These are phyloP conservation scores for Perognathus longimembris DNA, from an alignment of 2,113 vertebrate genomes.

Conservation along the genomic window DNA sequence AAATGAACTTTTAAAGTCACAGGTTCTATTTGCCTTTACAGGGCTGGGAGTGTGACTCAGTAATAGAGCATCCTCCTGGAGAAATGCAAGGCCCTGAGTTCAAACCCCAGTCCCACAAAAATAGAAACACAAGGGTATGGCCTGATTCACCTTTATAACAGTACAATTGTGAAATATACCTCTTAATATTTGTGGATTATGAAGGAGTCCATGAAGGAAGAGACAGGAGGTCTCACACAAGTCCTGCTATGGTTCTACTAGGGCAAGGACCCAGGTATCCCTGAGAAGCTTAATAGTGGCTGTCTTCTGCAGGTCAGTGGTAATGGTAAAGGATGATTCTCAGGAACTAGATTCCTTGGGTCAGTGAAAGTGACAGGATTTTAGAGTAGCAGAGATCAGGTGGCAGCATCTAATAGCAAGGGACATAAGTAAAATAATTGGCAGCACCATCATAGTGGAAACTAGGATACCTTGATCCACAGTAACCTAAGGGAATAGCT, in stretches of 20 bases:
- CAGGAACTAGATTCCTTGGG: background rate
- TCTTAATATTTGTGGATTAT: background rate
- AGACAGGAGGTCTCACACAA: background rate
- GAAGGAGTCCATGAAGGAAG: background rate
- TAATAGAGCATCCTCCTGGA: no score
- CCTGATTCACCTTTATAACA: background rate
- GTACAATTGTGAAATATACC: background rate
- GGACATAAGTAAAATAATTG: background rate
- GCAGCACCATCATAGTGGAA: background rate
- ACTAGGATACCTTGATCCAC: background rate
- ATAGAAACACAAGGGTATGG: no score
- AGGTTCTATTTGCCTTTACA: background rate
- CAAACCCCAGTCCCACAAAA: no score
- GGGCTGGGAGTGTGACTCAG: no score
- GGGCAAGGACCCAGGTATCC: background rate
- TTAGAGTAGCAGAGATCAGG: background rate
- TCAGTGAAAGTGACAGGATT: background rate
- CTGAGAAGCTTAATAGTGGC: background rate
- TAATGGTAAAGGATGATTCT: background rate
- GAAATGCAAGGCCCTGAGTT: no score
- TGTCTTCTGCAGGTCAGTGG: background rate
- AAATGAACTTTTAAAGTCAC: background rate
- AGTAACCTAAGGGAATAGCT: background rate
- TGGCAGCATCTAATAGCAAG: background rate
- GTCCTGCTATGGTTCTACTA: background rate